Base-by-base conservation (phyloP, 2,113 vertebrate species). In the Misgurnus anguillicaudatus region DNA sequence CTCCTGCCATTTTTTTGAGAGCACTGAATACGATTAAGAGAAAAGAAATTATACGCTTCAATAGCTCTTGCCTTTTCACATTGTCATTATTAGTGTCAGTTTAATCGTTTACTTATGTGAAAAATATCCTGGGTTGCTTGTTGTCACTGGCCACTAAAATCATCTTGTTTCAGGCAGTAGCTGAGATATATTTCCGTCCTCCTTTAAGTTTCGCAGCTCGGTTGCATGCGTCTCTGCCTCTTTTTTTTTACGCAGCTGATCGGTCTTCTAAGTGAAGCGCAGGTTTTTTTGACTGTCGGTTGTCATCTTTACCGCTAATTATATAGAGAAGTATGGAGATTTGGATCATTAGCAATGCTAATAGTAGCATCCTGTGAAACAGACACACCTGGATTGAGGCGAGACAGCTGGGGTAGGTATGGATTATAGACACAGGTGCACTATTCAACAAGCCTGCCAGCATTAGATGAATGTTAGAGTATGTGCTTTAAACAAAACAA, bases 301-400 rank as follows among this genome's bases (percentile, higher is more conserved):
- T 77, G 76, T 84, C 79, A 84, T 79, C 83, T 84, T 84, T 84
- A 81, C 77, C 66, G 71, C 83, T 84, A 84, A 84, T 84, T 84
- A 84, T 84, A 84, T 81, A 81, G 83, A 67, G 83, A 79, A 68
- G 79, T 81, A 84, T 81, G 79, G 83, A 84, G 83, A 84, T 84
- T 80, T 78, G 83, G 65, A 79, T 84, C 83, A 84, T 84, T 84
- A 84, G 83, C 83, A 81, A 75, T 84, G 83, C 83, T 84, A 84
- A 84, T 84, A 80, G 81, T 84, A 84, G 83, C 78, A 77, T 77
- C 75, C 78, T 73, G 79, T 81, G 83, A 84, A 84, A 81, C 76
- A 78, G 76, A 81, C 83, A 84, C 83, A 84, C 83, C 83, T 84
- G 83, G 83, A 75, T 80, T 53, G 83, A 80, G 81, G 75, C 74